Conservation (phyloP, 2,797 vertebrate genomes). For the Tachyglossus aculeatus region DNA sequence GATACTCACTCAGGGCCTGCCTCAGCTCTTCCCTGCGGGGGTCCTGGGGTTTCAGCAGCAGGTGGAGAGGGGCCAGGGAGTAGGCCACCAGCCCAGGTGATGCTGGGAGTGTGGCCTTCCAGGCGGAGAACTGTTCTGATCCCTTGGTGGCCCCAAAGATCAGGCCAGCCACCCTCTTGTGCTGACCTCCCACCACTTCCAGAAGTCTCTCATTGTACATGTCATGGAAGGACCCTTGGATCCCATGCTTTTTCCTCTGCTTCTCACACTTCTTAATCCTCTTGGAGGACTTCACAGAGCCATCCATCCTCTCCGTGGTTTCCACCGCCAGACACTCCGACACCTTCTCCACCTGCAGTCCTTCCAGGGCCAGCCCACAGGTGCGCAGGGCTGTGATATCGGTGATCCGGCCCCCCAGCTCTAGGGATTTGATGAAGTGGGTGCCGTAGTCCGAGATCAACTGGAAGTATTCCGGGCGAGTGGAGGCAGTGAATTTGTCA, state of each 20-base stretch:
- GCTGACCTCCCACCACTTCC: constrained; percentile 71
- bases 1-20: constrained; percentile 81
- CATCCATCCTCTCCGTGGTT: constrained; percentile 66
- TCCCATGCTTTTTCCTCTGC: constrained; percentile 62
- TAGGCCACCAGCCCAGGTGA: constrained; percentile 80
- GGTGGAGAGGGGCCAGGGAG: constrained; percentile 79
- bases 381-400: constrained; percentile 84
- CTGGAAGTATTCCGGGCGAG: constrained; percentile 67
- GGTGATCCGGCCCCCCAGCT: constrained; percentile 78
- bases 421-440: constrained; percentile 82
- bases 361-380: constrained; percentile 78
- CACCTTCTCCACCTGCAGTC: constrained; percentile 75
- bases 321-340: constrained; percentile 79
- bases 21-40: constrained; percentile 70
- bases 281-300: neutral
- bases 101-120: constrained; percentile 72
- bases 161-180: constrained; percentile 73
- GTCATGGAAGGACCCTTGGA: constrained; percentile 77
- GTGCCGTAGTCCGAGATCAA: constrained; percentile 84
- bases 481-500: constrained; percentile 56
- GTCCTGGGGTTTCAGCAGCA: constrained; percentile 60
- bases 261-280: constrained; percentile 73
- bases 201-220: constrained; percentile 79
- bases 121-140: constrained; percentile 77
- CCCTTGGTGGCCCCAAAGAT: constrained; percentile 78